Evolutionary conservation across 1,140 invertebrate genomes (phyloP), one percentile per base, ranked within the genome.

Genomic region (Musca domestica): DNA sequence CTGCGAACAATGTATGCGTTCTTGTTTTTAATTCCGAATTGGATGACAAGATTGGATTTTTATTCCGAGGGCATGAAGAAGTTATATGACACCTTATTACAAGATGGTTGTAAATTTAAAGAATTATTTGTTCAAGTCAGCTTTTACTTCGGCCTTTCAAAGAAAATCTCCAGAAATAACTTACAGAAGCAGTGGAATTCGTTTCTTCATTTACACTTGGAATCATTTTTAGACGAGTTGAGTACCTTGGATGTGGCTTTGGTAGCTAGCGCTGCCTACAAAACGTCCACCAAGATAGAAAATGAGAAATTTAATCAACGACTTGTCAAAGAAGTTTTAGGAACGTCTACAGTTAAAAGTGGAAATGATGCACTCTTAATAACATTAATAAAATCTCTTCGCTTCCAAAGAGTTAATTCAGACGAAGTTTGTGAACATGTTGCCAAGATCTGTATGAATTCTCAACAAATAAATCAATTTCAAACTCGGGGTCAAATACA

Each of bases 1-100:
- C 61, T 80, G 25, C 71, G 76, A 34, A 80, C 76, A 12, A 54
- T 81, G 17, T 81, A 81, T 61, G 70, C 78, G 1, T 78, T 81
- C 47, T 51, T 81, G 1, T 81, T 77, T 20, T 72, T 81, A 1
- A 75, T 81, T 5, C 78, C 78, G 1, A 74, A 73, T 20, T 81
- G 76, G 74, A 66, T 81, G 6, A 77, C 61, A 10, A 69, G 71
- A 12, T 71, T 65, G 20, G 73, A 78, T 56, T 81, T 81, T 61
- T 80, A 76, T 56, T 46, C 70, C 4, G 67, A 65, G 17, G 78
- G 74, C 17, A 67, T 77, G 64, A 58, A 65, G 12, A 71, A 73
- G 10, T 47, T 77, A 49, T 54, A 41, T 0, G 56, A 68, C 5
- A 65, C 19, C 3, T 34, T 34, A 17, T 9, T 19, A 10, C 17